Base-by-base conservation (phyloP, 2,888 invertebrate species). In the Apotomis turbidana region DNA sequence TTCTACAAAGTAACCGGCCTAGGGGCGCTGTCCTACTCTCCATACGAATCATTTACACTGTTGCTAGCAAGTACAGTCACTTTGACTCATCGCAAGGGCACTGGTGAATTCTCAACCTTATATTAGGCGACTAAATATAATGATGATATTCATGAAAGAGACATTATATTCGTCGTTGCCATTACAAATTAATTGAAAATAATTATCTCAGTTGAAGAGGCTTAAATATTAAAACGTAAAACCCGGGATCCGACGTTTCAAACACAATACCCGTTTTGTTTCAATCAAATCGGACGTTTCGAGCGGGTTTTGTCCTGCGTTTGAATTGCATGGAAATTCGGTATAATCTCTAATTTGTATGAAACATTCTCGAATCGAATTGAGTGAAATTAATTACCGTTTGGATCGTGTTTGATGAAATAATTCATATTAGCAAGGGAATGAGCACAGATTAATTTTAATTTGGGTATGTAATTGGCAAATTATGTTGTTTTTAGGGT, bases 311-410 rank as follows among this genome's bases (percentile, higher is more conserved):
- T 63, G 52, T 63, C 54, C 62, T 10, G 36, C 13, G 27, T 10
- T 10, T 9, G 8, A 27, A 60, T 68, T 52, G 46, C 10, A 44
- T 27, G n/a, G 12, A 8, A 5, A 27, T n/a, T 41, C 3, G 27
- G 27, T 12, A 8, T 61, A 46, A 46, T 55, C 54, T 8, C 44
- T 61, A n/a, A 55, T 61, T 61, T 69, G 60, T 68, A 61, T 54
- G 54, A 44, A 60, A 12, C 9, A 15, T 54, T 66, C 46, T 12
- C 4, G 58, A 3, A 38, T 15, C 44, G 38, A 36, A 61, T 61
- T 55, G 36, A 9, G 10, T 13, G 36, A 27, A 38, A 36, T 55
- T 36, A 27, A 55, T 61, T 36, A 12, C 44, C 13, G 36, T 55
- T 55, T 46, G 46, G 12, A 5, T 15, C 41, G 41, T 41, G 41